These are phyloP conservation scores for Crotalus horridus DNA, from an alignment of 2,113 vertebrate genomes.

Conservation along the genomic window DNA sequence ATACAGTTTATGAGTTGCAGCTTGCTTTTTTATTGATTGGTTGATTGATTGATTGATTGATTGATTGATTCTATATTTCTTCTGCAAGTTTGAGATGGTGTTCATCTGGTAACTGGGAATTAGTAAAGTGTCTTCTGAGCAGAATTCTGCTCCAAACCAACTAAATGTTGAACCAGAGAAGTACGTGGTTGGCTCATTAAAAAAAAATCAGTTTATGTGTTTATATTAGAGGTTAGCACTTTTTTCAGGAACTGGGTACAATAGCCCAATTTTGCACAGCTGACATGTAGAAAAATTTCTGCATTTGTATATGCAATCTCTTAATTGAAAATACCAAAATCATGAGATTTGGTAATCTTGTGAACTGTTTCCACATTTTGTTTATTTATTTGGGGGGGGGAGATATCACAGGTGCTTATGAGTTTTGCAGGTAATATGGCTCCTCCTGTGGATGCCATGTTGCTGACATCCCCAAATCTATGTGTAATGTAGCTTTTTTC, in stretches of 20 bases:
- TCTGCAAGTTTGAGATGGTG: neutral
- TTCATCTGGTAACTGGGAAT: neutral
- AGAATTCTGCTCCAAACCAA: neutral
- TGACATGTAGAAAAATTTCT: neutral
- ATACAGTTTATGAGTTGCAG: neutral
- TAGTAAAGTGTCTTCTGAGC: neutral
- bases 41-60: too few relatives aligned
- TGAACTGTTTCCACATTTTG: neutral
- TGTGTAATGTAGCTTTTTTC: neutral
- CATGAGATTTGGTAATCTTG: neutral
- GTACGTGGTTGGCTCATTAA: neutral
- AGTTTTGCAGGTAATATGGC: neutral
- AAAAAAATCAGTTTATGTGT: neutral
- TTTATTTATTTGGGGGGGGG: neutral
- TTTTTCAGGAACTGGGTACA: neutral
- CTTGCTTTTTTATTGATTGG: neutral
- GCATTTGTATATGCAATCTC: neutral
- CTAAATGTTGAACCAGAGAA: neutral
- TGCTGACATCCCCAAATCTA: neutral
- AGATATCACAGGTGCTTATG: neutral
- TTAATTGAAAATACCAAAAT: neutral
- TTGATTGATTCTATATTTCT: neutral
- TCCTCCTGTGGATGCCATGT: neutral
- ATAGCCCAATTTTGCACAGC: neutral
- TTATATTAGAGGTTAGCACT: neutral